Base-by-base conservation (phyloP, 2,797 vertebrate genomes). In the Phrynocephalus forsythii region DNA sequence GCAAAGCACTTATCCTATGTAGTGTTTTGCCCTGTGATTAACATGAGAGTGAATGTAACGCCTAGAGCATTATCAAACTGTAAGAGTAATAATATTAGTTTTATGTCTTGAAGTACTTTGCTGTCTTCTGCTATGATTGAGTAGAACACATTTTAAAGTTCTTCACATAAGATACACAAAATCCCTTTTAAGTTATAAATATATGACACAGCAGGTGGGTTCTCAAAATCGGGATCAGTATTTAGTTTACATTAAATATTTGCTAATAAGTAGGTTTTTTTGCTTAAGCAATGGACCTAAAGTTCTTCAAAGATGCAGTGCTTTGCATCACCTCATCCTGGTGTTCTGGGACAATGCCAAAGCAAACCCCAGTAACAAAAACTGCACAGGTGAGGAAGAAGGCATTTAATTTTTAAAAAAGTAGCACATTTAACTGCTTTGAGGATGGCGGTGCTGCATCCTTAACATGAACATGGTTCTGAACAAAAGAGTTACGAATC, bases 231-330 rank as follows among this genome's bases (percentile, higher is more conserved):
- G 67, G 82, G 79, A 38, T 60, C 56, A 82, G 33, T n/a, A 79
- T 90, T 92, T 85, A 77, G 83, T 91, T 89, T 89, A 86, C 67
- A 80, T 67, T 75, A 86, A 85, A 67, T 90, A 88, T 79, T 84
- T 92, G 78, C 75, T 44, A 80, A 7, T 85, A 86, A 85, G 48
- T 82, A 91, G 72, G 90, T 80, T 24, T 85, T 85, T 56, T 50
- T 18, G 6, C 71, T 28, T 84, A 28, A 86, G 28, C 48, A 81
- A 48, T 15, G 16, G 33, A 86, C 69, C 38, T 38, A 76, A 73
- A 30, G 30, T 82, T 77, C 72, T 68, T 89, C 9, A 79, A 89
- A 88, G 87, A 60, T 60, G 79, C 44, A 71, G 16, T 78, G 28
- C 67, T 68, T 89, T 88, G 86, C 56, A 84, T 10, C 18, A 83